These are phyloP conservation scores for Yponomeuta plumbellus DNA, from an alignment of 2,888 invertebrate species.

Conservation along the genomic window DNA sequence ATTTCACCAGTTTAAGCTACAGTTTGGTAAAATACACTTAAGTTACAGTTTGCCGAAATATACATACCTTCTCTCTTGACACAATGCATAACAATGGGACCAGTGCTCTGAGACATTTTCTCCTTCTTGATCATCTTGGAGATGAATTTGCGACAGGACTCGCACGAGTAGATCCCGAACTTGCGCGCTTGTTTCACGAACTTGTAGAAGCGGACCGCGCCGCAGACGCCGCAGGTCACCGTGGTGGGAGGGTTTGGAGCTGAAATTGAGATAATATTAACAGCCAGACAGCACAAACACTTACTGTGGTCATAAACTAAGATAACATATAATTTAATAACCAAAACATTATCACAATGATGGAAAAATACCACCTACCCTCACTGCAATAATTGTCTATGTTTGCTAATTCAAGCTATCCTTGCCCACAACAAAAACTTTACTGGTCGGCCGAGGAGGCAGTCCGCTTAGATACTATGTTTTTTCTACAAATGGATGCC, in stretches of 20 bases:
- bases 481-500: too few relatives aligned
- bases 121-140: constrained; percentile 86
- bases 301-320: too few relatives aligned
- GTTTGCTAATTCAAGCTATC: too few relatives aligned
- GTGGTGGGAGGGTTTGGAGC: constrained; percentile 78
- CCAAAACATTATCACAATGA: too few relatives aligned
- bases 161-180: constrained; percentile 90
- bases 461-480: too few relatives aligned
- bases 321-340: too few relatives aligned
- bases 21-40: too few relatives aligned
- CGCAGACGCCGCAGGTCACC: constrained; percentile 87
- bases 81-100: constrained; percentile 78
- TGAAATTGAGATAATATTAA: constrained; percentile 34
- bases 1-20: background rate
- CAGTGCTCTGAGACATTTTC: constrained; percentile 74
- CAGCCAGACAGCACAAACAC: too few relatives aligned
- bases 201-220: constrained; percentile 84
- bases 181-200: constrained; percentile 88
- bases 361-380: too few relatives aligned
- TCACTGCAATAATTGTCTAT: too few relatives aligned
- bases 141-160: constrained; percentile 91
- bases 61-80: constrained; percentile 79
- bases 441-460: too few relatives aligned
- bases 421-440: too few relatives aligned
- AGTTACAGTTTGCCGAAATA: background rate